Conservation (phyloP, 2,113 vertebrate species). For the Anser brachyrhynchus region DNA sequence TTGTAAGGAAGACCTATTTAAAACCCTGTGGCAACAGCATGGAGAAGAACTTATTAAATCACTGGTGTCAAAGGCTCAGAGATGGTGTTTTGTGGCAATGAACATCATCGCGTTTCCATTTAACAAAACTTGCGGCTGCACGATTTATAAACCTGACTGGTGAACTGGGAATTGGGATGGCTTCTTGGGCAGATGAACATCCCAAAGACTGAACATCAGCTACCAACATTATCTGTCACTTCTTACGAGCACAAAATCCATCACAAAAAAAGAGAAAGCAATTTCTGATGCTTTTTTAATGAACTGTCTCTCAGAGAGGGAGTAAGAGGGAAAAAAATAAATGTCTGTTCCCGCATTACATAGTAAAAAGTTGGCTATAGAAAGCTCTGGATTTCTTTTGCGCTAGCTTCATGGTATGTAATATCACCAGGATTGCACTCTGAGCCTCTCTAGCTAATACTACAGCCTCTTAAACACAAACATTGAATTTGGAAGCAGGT, state of each 20-base stretch:
- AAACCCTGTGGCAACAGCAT: background rate
- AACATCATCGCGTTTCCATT: background rate
- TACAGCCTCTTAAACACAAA: conserved; percentile 50
- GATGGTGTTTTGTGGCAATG: background rate
- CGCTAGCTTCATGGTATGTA: background rate
- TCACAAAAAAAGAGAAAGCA: conserved; percentile 24
- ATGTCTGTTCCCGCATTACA: background rate
- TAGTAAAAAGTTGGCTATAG: background rate
- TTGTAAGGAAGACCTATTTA: background rate
- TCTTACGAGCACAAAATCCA: conserved; percentile 10
- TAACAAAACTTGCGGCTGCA: background rate
- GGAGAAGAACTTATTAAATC: background rate
- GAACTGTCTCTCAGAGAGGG: conserved; percentile 38
- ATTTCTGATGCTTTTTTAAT: conserved; percentile 56
- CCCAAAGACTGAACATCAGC: conserved; percentile 13
- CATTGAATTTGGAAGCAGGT: conserved; percentile 25
- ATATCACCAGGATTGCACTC: background rate
- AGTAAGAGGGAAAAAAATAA: background rate
- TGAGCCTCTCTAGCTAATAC: conserved; percentile 21
- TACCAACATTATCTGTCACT: conserved; percentile 20
- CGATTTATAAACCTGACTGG: background rate
- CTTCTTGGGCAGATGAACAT: conserved; percentile 5
- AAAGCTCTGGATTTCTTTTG: conserved; percentile 35
- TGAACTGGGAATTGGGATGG: conserved; percentile 5
- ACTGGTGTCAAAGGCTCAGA: background rate